A percentile compares a stretch with the other conserved stretches of the same genome.
phyloP scores from a whole-genome alignment of 30 jellyfish, hydroid and myxozoan species.

The Nemopilema nomurai region DNA sequence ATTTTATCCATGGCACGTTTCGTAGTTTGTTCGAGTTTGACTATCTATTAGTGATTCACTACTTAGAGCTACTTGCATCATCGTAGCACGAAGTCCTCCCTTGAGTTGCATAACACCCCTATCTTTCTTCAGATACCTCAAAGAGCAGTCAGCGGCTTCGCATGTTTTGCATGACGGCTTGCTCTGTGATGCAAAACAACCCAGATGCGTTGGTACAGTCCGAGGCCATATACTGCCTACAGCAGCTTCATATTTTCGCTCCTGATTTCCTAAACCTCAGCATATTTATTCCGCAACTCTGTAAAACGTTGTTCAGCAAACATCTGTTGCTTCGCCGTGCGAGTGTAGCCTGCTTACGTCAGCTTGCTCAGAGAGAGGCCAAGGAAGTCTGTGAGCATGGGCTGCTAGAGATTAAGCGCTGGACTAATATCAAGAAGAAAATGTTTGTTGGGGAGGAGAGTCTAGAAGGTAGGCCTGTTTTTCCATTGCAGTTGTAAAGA shows the following conservation, averaged over 20 bases:
- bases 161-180: conserved; percentile 91
- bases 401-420: conserved; percentile 60
- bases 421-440: conserved; percentile 68
- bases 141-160: conserved; percentile 83
- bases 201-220: conserved; percentile 98
- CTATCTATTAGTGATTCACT: too few species aligned
- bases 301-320: conserved; percentile 80
- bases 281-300: conserved; percentile 79
- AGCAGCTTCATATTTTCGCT: conserved; percentile 94
- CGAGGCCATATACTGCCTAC: conserved; percentile 93
- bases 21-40: too few species aligned
- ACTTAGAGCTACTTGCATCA: too few species aligned
- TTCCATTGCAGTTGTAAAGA: neutral
- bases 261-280: conserved; percentile 90
- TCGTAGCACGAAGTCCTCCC: neutral
- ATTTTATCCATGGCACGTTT: too few species aligned
- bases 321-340: conserved; percentile 95
- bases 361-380: conserved; percentile 97
- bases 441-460: conserved; percentile 85
- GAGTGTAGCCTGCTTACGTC: conserved; percentile 95
- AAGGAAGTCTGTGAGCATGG: conserved; percentile 86
- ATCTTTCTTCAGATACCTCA: conserved; percentile 68
- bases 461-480: conserved; percentile 75
- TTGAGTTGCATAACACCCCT: neutral
- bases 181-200: conserved; percentile 96